These are phyloP conservation scores for Mobula birostris DNA, from an alignment of 2,113 vertebrate species.

Conservation along the genomic window DNA sequence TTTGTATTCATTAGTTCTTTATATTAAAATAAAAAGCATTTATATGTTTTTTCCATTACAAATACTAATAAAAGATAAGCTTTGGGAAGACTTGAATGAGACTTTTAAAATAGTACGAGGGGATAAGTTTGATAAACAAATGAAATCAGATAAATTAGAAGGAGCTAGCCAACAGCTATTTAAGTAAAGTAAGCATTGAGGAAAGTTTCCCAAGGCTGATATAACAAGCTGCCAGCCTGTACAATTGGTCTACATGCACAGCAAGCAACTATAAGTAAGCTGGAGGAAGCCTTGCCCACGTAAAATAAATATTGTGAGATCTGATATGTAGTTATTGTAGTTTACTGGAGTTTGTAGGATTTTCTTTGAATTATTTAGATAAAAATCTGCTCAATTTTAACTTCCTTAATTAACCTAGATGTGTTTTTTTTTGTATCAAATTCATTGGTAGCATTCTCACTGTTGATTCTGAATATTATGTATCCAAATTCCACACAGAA, in stretches of 20 bases:
- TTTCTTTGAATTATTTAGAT: not conserved
- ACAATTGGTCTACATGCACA: too few relatives aligned
- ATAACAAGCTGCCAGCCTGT: too few relatives aligned
- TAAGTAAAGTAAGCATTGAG: too few relatives aligned
- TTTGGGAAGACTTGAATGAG: not conserved
- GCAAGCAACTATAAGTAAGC: too few relatives aligned
- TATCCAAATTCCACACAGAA: not conserved
- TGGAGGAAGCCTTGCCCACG: too few relatives aligned
- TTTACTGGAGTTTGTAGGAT: not conserved
- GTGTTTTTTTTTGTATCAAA: not conserved
- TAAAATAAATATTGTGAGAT: not conserved
- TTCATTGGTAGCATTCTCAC: not conserved
- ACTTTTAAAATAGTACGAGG: not conserved
- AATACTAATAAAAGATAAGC: not conserved
- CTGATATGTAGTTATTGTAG: not conserved
- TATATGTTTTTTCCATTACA: not conserved
- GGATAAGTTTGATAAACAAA: not conserved
- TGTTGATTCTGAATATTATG: not conserved
- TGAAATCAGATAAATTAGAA: too few relatives aligned
- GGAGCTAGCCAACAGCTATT: too few relatives aligned
- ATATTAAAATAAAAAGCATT: too few relatives aligned
- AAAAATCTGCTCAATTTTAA: not conserved
- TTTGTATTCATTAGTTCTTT: too few relatives aligned
- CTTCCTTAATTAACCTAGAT: not conserved
- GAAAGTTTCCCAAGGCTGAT: too few relatives aligned